These are phyloP conservation scores for Eupithecia subumbrata DNA, from an alignment of 2,888 invertebrate genomes.

Conservation along the genomic window DNA sequence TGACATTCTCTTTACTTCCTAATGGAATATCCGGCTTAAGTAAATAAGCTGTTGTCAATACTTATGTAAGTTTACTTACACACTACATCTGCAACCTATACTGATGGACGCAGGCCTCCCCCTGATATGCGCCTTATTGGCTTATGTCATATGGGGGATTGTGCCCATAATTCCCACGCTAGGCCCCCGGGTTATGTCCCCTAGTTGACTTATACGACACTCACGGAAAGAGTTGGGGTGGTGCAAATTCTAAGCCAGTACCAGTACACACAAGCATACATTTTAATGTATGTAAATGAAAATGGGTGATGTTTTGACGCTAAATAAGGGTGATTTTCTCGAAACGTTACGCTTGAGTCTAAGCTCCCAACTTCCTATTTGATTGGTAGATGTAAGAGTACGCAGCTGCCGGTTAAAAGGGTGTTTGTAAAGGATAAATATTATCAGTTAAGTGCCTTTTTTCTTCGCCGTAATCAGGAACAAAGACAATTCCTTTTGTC, in stretches of 20 bases:
- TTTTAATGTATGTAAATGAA: too few relatives aligned
- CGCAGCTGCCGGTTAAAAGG: background rate
- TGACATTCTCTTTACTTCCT: conserved; percentile 23
- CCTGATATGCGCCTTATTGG: too few relatives aligned
- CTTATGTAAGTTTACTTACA: background rate
- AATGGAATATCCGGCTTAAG: conserved; percentile 15
- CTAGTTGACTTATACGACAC: too few relatives aligned
- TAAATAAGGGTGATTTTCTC: background rate
- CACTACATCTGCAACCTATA: background rate
- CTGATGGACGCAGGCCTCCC: too few relatives aligned
- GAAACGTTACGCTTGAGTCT: background rate
- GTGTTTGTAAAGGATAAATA: background rate
- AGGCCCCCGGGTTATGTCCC: too few relatives aligned
- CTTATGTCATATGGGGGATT: too few relatives aligned
- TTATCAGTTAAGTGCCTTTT: background rate
- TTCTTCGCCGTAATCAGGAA: background rate
- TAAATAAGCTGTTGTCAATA: conserved; percentile 11
- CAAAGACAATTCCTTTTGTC: background rate
- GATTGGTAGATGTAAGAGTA: background rate
- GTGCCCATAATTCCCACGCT: too few relatives aligned
- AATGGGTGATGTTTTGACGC: background rate
- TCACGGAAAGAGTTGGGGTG: too few relatives aligned
- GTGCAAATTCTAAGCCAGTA: too few relatives aligned
- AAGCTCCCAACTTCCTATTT: background rate
- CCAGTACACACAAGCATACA: too few relatives aligned